Conservation (phyloP, 2,888 invertebrate genomes). For the Trichacis sp. region DNA sequence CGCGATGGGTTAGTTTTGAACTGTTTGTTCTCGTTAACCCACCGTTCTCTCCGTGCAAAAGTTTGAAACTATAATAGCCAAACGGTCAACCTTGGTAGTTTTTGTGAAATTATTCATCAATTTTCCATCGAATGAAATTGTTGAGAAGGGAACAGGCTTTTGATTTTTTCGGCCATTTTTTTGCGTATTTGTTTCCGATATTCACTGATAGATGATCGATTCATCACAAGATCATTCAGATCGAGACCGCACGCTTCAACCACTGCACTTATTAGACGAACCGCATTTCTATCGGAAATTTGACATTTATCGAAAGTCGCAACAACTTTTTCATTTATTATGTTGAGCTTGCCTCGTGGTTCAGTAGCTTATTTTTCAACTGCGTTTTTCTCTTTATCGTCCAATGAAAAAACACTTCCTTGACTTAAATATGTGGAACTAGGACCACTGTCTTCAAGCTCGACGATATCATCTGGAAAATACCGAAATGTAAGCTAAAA, state of each 20-base stretch:
- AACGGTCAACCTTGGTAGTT: constrained; percentile 23
- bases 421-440: no score
- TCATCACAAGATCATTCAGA: constrained; percentile 22
- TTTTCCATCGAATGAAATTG: constrained; percentile 22
- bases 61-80: constrained; percentile 18
- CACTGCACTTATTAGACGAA: constrained; percentile 31
- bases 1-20: no score
- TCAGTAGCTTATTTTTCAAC: constrained; percentile 19
- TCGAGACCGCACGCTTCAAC: constrained; percentile 34
- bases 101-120: constrained; percentile 11
- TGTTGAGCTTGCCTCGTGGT: constrained; percentile 26
- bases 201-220: constrained; percentile 32
- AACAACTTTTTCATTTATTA: constrained; percentile 40
- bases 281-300: constrained; percentile 35
- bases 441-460: no score
- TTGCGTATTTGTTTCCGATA: constrained; percentile 23
- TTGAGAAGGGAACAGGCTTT: constrained; percentile 12
- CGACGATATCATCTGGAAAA: no score
- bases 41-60: constrained; percentile 16
- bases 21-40: no score
- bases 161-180: constrained; percentile 22
- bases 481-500: no score
- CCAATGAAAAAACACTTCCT: no score
- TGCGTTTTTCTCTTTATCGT: no score
- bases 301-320: constrained; percentile 42